A percentile compares a stretch with the other conserved stretches of the same genome.
phyloP scores from a whole-genome alignment of 2,797 vertebrate genomes.

The Macropus fuliginosus region DNA sequence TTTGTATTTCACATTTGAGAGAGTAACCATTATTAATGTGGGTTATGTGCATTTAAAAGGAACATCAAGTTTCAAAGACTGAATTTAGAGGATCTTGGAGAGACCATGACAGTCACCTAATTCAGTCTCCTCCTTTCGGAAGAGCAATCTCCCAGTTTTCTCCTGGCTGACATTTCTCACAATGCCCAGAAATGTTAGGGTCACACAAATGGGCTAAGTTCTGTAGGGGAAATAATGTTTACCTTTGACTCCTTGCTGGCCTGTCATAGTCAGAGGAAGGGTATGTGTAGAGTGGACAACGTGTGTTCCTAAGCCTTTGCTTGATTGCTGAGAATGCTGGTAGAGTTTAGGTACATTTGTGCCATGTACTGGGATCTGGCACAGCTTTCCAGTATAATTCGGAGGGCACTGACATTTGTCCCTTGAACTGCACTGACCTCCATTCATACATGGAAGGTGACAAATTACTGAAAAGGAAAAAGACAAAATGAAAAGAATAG shows the following conservation, averaged over 20 bases:
- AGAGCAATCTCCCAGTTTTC: background rate
- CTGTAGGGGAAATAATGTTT: constrained; percentile 73
- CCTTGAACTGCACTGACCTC: constrained; percentile 95
- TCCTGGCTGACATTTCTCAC: constrained; percentile 3
- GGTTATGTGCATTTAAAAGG: background rate
- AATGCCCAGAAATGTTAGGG: background rate
- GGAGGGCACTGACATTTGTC: constrained; percentile 98
- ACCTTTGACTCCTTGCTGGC: constrained; percentile 93
- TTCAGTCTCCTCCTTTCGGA: constrained; percentile 10
- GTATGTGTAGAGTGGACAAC: constrained; percentile 95
- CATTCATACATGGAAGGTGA: constrained; percentile 98
- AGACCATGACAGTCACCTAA: background rate
- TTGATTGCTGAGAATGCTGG: constrained; percentile 84
- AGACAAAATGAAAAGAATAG: constrained; percentile 35
- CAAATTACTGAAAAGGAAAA: constrained; percentile 92
- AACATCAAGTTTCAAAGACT: constrained; percentile 62
- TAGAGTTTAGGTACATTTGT: constrained; percentile 86
- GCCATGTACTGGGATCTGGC: constrained; percentile 92
- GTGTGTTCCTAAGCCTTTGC: constrained; percentile 87
- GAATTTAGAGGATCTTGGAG: constrained; percentile 28
- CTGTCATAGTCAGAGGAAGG: constrained; percentile 94
- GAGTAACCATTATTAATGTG: background rate
- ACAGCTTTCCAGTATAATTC: constrained; percentile 96
- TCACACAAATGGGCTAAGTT: constrained; percentile 5
- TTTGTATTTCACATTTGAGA: background rate